Base-by-base conservation (phyloP, 2,888 invertebrate species). In the Dendrolimus houi region DNA sequence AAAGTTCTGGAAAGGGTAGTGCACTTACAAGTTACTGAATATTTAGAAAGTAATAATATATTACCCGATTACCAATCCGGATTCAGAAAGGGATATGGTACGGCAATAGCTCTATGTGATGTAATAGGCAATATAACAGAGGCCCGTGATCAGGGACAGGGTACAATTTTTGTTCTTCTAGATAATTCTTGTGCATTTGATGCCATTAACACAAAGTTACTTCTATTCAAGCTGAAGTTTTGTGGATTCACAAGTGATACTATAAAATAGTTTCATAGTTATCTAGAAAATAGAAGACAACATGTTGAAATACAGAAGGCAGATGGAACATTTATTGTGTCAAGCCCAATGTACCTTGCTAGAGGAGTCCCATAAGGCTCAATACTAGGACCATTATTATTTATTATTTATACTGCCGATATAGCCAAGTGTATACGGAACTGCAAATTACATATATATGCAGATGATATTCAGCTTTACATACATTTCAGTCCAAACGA, bases 141-240 rank as follows among this genome's bases (percentile, higher is more conserved):
- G n/a, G n/a, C n/a, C n/a, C n/a, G n/a, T n/a, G n/a, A n/a, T n/a
- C 0, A 14, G 0, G 63, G 65, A 1, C 40, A 58, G 54, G 61
- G 60, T 0, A 60, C 62, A 1, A 53, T 63, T 0, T 13, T 67
- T 3, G 56, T 58, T 1, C 12, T 68, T 10, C 56, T 66, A 0
- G 66, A 66, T 52, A 65, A 58, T 52, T 64, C 64, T 0, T 56
- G 65, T 7, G 66, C 66, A 1, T 64, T 67, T 55, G 67, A 67
- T 52, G 41, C 52, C 1, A 61, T 65, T 7, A 62, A 64, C 54
- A 54, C 52, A 0, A 9, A 55, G 0, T 53, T 65, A 0, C 29
- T 64, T 0, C 17, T 65, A 0, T 63, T 62, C 0, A 65, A 65
- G 52, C 41, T 65, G 8, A 8, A 54, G 0, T 64, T 53, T 52